Base-by-base conservation (phyloP, 1,140 invertebrate genomes). In the Coptotermes formosanus region DNA sequence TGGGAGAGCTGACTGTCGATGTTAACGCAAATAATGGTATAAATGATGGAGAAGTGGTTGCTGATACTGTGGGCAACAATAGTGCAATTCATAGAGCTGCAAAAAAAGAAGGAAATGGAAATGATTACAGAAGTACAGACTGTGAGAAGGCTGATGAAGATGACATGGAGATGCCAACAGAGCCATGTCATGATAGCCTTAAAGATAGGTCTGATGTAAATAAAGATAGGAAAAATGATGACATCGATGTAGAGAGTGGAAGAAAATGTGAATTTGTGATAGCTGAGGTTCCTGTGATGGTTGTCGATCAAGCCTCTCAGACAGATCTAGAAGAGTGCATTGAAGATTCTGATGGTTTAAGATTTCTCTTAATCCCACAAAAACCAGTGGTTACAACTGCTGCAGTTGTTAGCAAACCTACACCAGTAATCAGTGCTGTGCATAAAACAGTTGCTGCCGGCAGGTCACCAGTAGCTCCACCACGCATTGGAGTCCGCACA, bases 291-390 rank as follows among this genome's bases (percentile, higher is more conserved):
- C 64, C 64, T 75, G 16, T 75, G 21, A 86, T 85, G 85, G 44
- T 84, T 30, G n/a, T 55, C 52, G 52, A 87, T 55, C 87, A 87
- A 81, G 87, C 87, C 12, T 87, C 87, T n/a, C 87, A 87, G 82
- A 87, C 87, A 43, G 87, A 87, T 75, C 30, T 87, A 23, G 86
- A 87, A 52, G 84, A 83, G 48, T 87, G 86, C 38, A 64, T 87
- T 25, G 83, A 87, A n/a, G 86, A 87, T 64, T 75, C 82, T 23
- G 86, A 86, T 44, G 82, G 86, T 14, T 38, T 86, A n/a, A 55
- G 83, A 52, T 86, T 86, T 43, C 83, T 86, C 12, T 48, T 82
- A 14, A 55, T 83, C 11, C 86, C 86, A 30, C 86, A 84, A 38
- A 32, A 52, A n/a, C 0, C 81, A 14, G 82, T 21, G 30, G 81